phyloP scores from a whole-genome alignment of 2,888 invertebrate species.

The Penaeus monodon region DNA sequence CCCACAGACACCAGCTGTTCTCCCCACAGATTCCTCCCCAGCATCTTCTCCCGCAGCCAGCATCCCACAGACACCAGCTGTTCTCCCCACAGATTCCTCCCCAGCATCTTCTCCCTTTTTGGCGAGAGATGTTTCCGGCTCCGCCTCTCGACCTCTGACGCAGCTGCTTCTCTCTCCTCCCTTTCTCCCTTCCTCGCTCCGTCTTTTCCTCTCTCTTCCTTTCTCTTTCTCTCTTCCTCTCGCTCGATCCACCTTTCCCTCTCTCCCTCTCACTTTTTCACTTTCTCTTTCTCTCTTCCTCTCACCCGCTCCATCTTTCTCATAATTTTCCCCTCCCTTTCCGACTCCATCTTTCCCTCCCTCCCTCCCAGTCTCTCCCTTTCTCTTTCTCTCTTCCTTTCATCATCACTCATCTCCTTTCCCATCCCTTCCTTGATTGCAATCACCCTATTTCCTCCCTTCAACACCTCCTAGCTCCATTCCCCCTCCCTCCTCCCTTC shows the following conservation, averaged over 20 bases:
- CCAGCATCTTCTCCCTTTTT: background rate
- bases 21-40: background rate
- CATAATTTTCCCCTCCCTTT: no score
- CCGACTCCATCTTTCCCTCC: background rate
- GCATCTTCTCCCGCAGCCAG: background rate
- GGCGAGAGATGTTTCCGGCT: background rate
- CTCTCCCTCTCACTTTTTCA: no score
- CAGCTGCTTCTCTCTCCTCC: background rate
- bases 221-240: background rate
- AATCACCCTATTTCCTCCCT: no score
- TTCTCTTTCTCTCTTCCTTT: background rate
- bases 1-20: no score
- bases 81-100: background rate
- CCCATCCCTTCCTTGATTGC: no score
- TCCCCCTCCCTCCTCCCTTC: no score
- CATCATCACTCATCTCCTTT: background rate
- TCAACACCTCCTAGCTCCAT: no score
- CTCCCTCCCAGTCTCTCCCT: background rate
- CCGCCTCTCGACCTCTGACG: no score
- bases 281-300: background rate
- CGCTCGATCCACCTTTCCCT: no score
- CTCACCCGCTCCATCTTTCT: no score
- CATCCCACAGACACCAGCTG: no score
- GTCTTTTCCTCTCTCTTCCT: background rate
- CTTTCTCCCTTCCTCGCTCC: conserved; percentile 9